These are phyloP conservation scores for Boulengeromyrus knoepffleri DNA, from an alignment of 2,113 vertebrate genomes.

Conservation along the genomic window DNA sequence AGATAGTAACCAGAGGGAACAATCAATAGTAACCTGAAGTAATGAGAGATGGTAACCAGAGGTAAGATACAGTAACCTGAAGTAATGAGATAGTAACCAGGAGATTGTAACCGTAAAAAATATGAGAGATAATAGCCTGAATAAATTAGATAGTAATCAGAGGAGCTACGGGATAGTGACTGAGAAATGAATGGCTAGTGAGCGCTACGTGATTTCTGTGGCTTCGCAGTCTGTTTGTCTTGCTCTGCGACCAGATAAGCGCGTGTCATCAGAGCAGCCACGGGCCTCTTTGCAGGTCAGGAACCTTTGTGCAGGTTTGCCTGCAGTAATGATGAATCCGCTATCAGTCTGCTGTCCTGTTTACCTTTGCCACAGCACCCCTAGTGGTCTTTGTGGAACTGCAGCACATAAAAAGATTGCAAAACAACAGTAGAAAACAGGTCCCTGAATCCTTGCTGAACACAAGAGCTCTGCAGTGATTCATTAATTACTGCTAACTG, in stretches of 20 bases:
- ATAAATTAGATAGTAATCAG: background rate
- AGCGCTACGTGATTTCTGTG: background rate
- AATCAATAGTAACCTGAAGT: too few species aligned
- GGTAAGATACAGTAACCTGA: too few species aligned
- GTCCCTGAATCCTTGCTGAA: background rate
- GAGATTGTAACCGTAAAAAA: too few species aligned
- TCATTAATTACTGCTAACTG: background rate
- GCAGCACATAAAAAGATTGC: background rate
- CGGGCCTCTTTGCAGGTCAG: background rate
- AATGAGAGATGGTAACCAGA: too few species aligned
- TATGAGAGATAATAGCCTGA: too few species aligned
- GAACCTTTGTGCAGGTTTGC: background rate
- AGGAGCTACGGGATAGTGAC: background rate
- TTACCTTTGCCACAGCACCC: background rate
- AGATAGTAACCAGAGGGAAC: too few species aligned
- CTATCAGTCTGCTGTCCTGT: background rate
- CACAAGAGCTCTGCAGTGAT: background rate
- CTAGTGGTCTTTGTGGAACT: background rate
- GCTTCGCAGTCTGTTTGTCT: background rate
- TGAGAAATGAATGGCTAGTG: background rate
- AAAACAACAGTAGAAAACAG: background rate
- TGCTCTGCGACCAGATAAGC: background rate
- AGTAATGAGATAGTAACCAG: too few species aligned
- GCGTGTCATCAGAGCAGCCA: background rate
- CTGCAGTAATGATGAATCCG: background rate